Evolutionary conservation across 2,113 vertebrate species (phyloP), one percentile per base, ranked within the genome.

Genomic region (Python bivittatus): DNA sequence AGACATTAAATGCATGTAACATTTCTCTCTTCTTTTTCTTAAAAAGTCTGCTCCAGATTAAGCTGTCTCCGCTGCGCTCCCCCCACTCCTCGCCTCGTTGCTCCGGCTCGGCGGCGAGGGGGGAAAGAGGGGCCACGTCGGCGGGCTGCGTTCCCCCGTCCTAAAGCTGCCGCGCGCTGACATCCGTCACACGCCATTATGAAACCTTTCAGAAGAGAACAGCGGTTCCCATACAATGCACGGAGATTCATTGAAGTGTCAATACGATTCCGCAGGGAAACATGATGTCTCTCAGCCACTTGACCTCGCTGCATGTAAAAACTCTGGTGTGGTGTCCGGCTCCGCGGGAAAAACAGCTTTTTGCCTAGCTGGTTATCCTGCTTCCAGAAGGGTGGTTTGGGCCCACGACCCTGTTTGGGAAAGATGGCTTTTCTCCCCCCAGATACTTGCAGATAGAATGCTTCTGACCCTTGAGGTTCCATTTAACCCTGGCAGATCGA

Each of bases 1-100:
- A 96, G 83, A 94, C 89, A 84, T 83, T 85, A 84, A 94, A 88
- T 88, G 64, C 92, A 2, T 91, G 90, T 72, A 64, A 53, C 48
- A 2, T 15, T 79, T 25, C 8, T 33, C 79, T 88, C 52, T 90
- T 1, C 13, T 25, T 13, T 61, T 64, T 9, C 6, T 44, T 20
- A 6, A 17, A 88, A 90, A 94, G 53, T 13, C 54, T 27, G 91
- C 56, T 61, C 87, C 87, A 52, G 72, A 84, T 84, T 56, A 79
- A 48, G 38, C 20, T 52, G 68, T 52, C 54, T 33, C 4, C 4
- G 53, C 27, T 27, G 52, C 29, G 1, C 29, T 84, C 15, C 13
- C 5, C 13, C 15, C 29, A 6, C 8, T 48, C 33, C n/a, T 23
- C 56, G 58, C 17, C 48, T 33, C 2, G 2, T 58, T 88, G 23